A percentile compares a stretch with the other conserved stretches of the same genome.
Evolutionary conservation across 30 jellyfish, hydroid and myxozoan genomes (phyloP).

Genomic region (Aurelia aurita): DNA sequence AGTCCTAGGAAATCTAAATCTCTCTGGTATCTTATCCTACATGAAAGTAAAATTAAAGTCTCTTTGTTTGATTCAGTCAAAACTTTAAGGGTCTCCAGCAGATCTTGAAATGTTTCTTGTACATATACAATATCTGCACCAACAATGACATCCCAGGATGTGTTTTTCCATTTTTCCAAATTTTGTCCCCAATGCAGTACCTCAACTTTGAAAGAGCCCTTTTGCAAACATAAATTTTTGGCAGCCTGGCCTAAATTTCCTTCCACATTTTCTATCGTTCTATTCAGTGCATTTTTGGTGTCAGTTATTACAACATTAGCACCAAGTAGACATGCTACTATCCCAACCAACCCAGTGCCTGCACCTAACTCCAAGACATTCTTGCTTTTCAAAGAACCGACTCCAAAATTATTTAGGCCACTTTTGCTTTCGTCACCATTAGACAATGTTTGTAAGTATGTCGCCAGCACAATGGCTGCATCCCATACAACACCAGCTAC

Average conservation of each 20-base stretch:
- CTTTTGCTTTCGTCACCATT: neutral
- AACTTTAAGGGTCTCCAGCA: slow-evolving; percentile 62
- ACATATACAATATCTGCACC: slow-evolving; percentile 92
- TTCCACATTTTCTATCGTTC: slow-evolving; percentile 48
- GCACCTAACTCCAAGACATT: slow-evolving; percentile 84
- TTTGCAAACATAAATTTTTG: neutral
- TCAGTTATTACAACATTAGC: slow-evolving; percentile 78
- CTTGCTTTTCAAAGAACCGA: slow-evolving; percentile 44
- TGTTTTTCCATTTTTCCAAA: slow-evolving; percentile 56
- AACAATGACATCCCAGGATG: slow-evolving; percentile 76
- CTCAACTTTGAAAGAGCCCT: slow-evolving; percentile 30
- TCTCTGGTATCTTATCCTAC: slow-evolving; percentile 75
- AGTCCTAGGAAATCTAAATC: slow-evolving; percentile 51
- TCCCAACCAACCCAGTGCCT: slow-evolving; percentile 96
- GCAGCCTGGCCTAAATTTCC: slow-evolving; percentile 22
- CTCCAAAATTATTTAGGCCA: slow-evolving; percentile 5
- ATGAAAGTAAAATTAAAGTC: slow-evolving; percentile 42
- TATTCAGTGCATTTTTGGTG: slow-evolving; percentile 49
- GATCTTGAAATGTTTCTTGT: slow-evolving; percentile 66
- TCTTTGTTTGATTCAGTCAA: slow-evolving; percentile 48
- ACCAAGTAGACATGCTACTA: slow-evolving; percentile 71
- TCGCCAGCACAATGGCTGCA: slow-evolving; percentile 82
- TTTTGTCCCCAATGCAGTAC: slow-evolving; percentile 78
- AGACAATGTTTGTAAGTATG: slow-evolving; percentile 51
- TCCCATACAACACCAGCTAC: slow-evolving; percentile 98